Evolutionary conservation across 2,113 vertebrate genomes (phyloP).

Genomic region (Plestiodon gilberti): DNA sequence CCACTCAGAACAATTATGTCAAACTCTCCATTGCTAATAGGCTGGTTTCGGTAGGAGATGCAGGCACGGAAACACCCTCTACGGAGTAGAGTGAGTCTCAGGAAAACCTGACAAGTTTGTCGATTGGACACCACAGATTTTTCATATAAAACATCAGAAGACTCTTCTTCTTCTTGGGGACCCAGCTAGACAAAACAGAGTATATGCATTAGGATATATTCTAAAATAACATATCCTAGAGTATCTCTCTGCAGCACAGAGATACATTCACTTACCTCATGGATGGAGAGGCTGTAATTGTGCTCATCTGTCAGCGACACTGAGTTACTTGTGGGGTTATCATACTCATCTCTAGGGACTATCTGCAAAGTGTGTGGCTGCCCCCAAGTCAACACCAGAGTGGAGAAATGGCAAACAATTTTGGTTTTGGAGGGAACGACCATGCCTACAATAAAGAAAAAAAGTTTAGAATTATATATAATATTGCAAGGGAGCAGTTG

Average conservation of each 20-base stretch:
- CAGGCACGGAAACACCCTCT: slow-evolving; percentile 92
- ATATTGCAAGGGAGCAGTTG: slow-evolving; percentile 15
- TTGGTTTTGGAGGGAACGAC: slow-evolving; percentile 98
- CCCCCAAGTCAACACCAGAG: slow-evolving; percentile 91
- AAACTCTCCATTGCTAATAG: slow-evolving; percentile 97
- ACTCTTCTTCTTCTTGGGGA: slow-evolving; percentile 89
- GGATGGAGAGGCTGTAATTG: slow-evolving; percentile 87
- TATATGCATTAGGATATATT: slow-evolving; percentile 9
- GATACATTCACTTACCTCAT: slow-evolving; percentile 70
- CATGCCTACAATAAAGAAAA: slow-evolving; percentile 80
- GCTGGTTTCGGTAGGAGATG: slow-evolving; percentile 92
- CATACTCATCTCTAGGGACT: slow-evolving; percentile 95
- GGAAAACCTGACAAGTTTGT: slow-evolving; percentile 88
- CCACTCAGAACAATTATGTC: slow-evolving; percentile 97
- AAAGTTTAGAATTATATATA: slow-evolving; percentile 34
- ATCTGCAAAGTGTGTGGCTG: slow-evolving; percentile 95
- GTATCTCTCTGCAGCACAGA: not conserved
- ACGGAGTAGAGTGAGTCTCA: slow-evolving; percentile 87
- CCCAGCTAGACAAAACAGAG: slow-evolving; percentile 82
- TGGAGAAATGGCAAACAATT: slow-evolving; percentile 97
- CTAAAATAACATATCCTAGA: not conserved
- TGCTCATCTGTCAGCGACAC: slow-evolving; percentile 88
- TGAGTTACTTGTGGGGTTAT: slow-evolving; percentile 95
- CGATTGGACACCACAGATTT: slow-evolving; percentile 89
- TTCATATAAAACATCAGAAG: slow-evolving; percentile 83